Percentiles rank a stretch among this genome's conserved stretches.
Evolutionary conservation across 2,888 invertebrate species (phyloP).

Genomic region (Pasiphila rectangulata): DNA sequence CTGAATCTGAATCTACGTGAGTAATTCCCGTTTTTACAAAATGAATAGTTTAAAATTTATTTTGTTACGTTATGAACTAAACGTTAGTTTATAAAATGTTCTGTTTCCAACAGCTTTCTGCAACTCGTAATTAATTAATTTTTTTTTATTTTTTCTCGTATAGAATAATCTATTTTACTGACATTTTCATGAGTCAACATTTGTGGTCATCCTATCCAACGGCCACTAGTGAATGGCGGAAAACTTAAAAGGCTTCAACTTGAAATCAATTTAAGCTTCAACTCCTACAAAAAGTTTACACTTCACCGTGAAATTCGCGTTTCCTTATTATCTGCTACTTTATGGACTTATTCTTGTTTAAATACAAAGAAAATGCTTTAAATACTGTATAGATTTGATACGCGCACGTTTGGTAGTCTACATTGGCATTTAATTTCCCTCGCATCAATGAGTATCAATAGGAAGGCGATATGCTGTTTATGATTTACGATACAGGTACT

Average conservation of each 20-base stretch:
- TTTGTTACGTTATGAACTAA: no score
- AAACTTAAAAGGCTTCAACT: constrained; percentile 55
- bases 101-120: no score
- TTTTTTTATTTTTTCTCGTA: no score
- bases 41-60: no score
- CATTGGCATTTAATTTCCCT: constrained; percentile 9
- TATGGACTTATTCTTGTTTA: constrained; percentile 31
- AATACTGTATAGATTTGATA: constrained; percentile 46
- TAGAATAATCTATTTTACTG: no score
- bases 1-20: no score
- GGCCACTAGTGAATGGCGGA: constrained; percentile 47
- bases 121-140: no score
- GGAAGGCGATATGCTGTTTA: not conserved
- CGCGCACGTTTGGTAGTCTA: constrained; percentile 36
- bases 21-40: no score
- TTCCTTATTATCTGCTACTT: constrained; percentile 57
- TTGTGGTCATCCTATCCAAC: constrained; percentile 34
- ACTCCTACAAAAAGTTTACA: constrained; percentile 15
- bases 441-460: constrained; percentile 9
- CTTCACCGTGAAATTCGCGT: constrained; percentile 49
- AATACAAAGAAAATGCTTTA: constrained; percentile 33
- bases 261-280: constrained; percentile 38
- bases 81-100: no score
- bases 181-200: no score
- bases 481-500: not conserved